phyloP scores from a whole-genome alignment of 1,140 invertebrate species.

The Achroia grisella region DNA sequence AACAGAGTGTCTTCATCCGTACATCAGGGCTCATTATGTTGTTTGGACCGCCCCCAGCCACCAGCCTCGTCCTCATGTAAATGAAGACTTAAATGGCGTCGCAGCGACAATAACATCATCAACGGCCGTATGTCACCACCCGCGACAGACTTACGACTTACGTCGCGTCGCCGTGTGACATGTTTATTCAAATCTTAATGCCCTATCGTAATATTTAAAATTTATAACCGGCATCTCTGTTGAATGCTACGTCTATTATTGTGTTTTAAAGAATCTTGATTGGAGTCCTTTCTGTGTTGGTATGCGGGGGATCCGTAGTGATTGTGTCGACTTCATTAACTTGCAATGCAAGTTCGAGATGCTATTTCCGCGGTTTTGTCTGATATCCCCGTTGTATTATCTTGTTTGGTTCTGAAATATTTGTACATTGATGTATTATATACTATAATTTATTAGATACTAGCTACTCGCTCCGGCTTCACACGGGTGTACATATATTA shows the following conservation, averaged over 20 bases:
- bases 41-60: not conserved
- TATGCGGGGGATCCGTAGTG: conserved; percentile 1
- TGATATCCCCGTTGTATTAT: too few relatives aligned
- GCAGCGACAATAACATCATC: conserved; percentile 13
- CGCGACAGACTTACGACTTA: conserved; percentile 22
- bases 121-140: conserved; percentile 24
- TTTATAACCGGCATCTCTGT: conserved; percentile 26
- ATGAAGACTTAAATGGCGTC: conserved; percentile 24
- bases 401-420: too few relatives aligned
- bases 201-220: conserved; percentile 41
- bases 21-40: not conserved
- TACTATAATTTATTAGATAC: too few relatives aligned
- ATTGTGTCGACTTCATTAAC: too few relatives aligned
- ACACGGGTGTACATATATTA: too few relatives aligned
- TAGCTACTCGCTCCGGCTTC: too few relatives aligned
- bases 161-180: conserved; percentile 15
- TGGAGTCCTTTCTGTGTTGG: conserved; percentile 9
- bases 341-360: too few relatives aligned
- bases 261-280: conserved; percentile 18
- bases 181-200: conserved; percentile 61
- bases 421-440: too few relatives aligned
- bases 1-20: not conserved
- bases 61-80: conserved; percentile 14
- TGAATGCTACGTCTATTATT: conserved; percentile 11
- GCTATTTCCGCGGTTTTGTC: too few relatives aligned